A percentile compares a stretch with the other conserved stretches of the same genome.
These are phyloP conservation scores for Tupaia tana DNA, from an alignment of 2,113 vertebrate genomes.

Conservation along the genomic window DNA sequence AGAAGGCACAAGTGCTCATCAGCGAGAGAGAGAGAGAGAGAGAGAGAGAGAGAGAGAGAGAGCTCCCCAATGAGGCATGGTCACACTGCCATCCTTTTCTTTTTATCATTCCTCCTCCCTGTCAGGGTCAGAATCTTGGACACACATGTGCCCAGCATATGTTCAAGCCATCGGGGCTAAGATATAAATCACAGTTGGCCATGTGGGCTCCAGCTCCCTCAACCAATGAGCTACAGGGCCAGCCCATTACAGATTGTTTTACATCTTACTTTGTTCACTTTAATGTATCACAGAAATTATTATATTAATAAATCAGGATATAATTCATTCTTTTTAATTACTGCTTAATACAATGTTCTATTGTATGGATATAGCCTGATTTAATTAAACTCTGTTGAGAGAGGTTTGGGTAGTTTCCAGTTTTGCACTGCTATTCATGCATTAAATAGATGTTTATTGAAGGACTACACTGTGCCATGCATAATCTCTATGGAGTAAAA, in stretches of 20 bases:
- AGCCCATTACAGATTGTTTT: neutral
- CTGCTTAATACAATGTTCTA: neutral
- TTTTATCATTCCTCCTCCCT: too few relatives aligned
- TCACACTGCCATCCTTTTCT: too few relatives aligned
- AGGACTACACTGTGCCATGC: neutral
- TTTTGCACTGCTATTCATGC: neutral
- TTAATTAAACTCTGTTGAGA: neutral
- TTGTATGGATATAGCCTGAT: neutral
- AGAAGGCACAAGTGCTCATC: too few relatives aligned
- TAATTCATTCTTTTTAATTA: slow-evolving; percentile 6
- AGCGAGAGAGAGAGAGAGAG: too few relatives aligned
- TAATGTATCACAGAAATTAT: neutral
- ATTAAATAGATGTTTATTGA: slow-evolving; percentile 32
- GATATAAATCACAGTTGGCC: too few relatives aligned
- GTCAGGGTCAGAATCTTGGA: too few relatives aligned
- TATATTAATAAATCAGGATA: neutral
- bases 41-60: too few relatives aligned
- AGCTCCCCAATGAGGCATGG: too few relatives aligned
- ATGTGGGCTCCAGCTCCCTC: too few relatives aligned
- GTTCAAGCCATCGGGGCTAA: too few relatives aligned
- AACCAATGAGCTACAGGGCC: too few relatives aligned
- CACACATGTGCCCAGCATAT: too few relatives aligned
- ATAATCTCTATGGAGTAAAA: neutral
- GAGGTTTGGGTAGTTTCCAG: neutral
- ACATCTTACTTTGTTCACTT: neutral